Evolutionary conservation across 2,797 vertebrate species (phyloP).

Genomic region (Pseudochromis fuscus): DNA sequence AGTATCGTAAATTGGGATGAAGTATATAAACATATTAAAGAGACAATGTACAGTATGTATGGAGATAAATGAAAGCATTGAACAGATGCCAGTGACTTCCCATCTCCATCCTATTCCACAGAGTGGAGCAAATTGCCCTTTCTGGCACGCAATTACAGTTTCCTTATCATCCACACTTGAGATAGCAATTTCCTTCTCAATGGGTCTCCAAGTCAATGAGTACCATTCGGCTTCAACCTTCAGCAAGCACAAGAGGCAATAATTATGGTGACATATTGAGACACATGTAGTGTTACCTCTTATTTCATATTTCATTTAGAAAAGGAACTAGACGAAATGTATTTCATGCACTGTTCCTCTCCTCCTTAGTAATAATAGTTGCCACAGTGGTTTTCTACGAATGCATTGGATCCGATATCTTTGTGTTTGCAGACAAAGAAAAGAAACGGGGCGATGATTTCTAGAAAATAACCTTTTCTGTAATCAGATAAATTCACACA

Average conservation of each 20-base stretch:
- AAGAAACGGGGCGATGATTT: too few relatives aligned
- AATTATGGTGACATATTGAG: constrained; percentile 76
- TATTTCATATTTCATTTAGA: constrained; percentile 57
- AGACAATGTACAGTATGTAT: constrained; percentile 30
- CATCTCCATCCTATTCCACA: constrained; percentile 46
- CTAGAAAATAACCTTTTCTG: neutral
- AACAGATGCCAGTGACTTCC: constrained; percentile 52
- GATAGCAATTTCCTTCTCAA: constrained; percentile 76
- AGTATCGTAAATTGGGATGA: neutral
- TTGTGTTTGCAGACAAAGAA: too few relatives aligned
- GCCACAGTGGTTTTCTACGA: too few relatives aligned
- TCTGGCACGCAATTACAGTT: constrained; percentile 71
- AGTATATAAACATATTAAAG: constrained; percentile 26
- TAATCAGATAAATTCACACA: neutral
- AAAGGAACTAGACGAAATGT: constrained; percentile 19
- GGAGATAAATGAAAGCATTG: constrained; percentile 39
- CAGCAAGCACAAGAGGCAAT: constrained; percentile 60
- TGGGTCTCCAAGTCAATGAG: constrained; percentile 73
- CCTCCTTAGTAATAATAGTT: too few relatives aligned
- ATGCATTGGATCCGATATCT: too few relatives aligned
- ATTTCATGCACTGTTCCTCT: constrained; percentile 5
- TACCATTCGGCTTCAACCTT: constrained; percentile 62
- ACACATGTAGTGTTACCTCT: constrained; percentile 54
- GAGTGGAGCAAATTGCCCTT: constrained; percentile 73
- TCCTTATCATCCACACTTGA: constrained; percentile 75